Conservation (phyloP, 2,797 vertebrate genomes). For the Psittacula echo region DNA sequence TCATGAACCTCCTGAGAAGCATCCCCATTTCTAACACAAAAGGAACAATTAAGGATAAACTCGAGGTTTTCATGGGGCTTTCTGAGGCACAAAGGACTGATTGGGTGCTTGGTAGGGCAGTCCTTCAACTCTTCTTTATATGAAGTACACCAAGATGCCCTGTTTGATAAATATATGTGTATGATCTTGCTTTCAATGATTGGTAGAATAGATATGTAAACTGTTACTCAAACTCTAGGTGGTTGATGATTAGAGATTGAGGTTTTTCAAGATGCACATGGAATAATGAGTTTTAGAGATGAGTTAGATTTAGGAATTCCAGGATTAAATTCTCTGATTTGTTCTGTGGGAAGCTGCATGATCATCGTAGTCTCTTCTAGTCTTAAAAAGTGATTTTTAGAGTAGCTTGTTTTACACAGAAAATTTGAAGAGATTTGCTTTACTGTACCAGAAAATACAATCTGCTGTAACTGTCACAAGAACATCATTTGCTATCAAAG, state of each 20-base stretch:
- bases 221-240: neutral
- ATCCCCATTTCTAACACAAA: neutral
- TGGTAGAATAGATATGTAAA: neutral
- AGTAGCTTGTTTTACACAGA: neutral
- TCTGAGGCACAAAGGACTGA: neutral
- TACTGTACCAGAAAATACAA: constrained; percentile 22
- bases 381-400: constrained; percentile 3
- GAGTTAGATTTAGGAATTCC: neutral
- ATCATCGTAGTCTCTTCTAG: neutral
- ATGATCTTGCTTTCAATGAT: neutral
- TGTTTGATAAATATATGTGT: neutral
- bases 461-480: constrained; percentile 45
- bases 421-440: neutral
- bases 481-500: neutral
- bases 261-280: neutral
- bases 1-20: neutral
- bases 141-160: neutral
- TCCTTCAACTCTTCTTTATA: neutral
- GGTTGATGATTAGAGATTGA: neutral
- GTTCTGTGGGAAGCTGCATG: neutral
- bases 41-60: neutral
- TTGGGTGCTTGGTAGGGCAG: neutral
- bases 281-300: neutral
- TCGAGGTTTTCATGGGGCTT: neutral
- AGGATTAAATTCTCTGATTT: neutral